These are phyloP conservation scores for Amphiprion ocellaris DNA, from an alignment of 2,113 vertebrate genomes.

Conservation along the genomic window DNA sequence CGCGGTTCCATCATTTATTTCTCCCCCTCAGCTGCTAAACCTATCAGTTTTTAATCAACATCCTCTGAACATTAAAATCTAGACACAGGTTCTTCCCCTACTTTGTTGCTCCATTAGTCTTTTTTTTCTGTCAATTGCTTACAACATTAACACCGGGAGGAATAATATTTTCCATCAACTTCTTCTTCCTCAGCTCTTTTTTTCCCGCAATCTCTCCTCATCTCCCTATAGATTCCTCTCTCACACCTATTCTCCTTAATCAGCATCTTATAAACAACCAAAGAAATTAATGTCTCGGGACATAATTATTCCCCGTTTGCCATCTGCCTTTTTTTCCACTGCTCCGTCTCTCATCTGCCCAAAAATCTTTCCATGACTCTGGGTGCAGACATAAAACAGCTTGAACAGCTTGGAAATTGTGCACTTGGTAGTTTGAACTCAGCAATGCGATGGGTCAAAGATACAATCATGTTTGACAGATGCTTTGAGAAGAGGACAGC, in stretches of 20 bases:
- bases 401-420: conserved; percentile 27
- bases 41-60: conserved; percentile 57
- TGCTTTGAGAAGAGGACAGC: conserved; percentile 13
- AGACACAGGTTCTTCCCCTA: conserved; percentile 11
- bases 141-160: conserved; percentile 36
- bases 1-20: conserved; percentile 39
- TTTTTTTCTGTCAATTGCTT: conserved; percentile 42
- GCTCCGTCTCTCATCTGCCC: conserved; percentile 16
- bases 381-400: conserved; percentile 33
- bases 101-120: conserved; percentile 39
- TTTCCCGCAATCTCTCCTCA: not conserved
- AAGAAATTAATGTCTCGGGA: conserved; percentile 54
- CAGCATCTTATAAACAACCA: conserved; percentile 56
- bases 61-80: conserved; percentile 42
- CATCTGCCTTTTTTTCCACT: conserved; percentile 43
- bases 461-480: conserved; percentile 3
- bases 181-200: conserved; percentile 12
- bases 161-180: conserved; percentile 47
- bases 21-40: conserved; percentile 37
- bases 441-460: conserved; percentile 16
- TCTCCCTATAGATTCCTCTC: conserved; percentile 17
- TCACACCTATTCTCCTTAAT: conserved; percentile 48
- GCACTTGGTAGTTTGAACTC: conserved; percentile 12
- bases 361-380: conserved; percentile 24
- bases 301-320: conserved; percentile 53